Base-by-base conservation (phyloP, 2,888 invertebrate species). In the Spisula solida region DNA sequence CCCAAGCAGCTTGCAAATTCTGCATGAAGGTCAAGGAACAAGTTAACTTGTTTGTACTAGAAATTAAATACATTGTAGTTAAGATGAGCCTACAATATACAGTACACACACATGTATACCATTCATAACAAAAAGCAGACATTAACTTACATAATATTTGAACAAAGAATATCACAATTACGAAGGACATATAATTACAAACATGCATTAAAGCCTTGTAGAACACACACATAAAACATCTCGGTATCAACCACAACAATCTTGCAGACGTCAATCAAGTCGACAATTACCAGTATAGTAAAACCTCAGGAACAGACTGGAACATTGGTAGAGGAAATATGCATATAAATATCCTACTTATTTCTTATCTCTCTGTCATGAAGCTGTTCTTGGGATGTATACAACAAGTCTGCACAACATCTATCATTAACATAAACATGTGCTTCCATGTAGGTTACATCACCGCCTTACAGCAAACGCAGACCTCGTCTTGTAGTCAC, bases 141-240 rank as follows among this genome's bases (percentile, higher is more conserved):
- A 25, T 66, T 66, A 66, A 66, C 60, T 66, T 66, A 66, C 60
- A 66, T 66, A 66, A 66, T 66, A 66, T 66, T 66, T 25, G 60
- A 25, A 66, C 60, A 66, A 66, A 66, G 60, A 25, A 66, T 66
- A 66, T 66, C 60, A 66, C 60, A 66, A 66, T 25, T 66, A 66
- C 60, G n/a, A 66, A 66, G 60, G 60, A 66, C 60, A 66, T 41
- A 5, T n/a, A 66, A 66, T 66, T 66, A 25, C n/a, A 66, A 25
- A 66, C n/a, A 66, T 66, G 60, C 60, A 66, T 66, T 66, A 25
- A 66, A 25, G 25, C 60, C n/a, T 25, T 66, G 60, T 25, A 66
- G 60, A 66, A 66, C 60, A 66, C 60, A 25, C 60, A 25, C 60
- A 66, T 66, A n/a, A 66, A 66, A 66, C 25, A 66, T 66, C 60